These are phyloP conservation scores for Tinea pellionella DNA, from an alignment of 2,888 invertebrate species.

Conservation along the genomic window DNA sequence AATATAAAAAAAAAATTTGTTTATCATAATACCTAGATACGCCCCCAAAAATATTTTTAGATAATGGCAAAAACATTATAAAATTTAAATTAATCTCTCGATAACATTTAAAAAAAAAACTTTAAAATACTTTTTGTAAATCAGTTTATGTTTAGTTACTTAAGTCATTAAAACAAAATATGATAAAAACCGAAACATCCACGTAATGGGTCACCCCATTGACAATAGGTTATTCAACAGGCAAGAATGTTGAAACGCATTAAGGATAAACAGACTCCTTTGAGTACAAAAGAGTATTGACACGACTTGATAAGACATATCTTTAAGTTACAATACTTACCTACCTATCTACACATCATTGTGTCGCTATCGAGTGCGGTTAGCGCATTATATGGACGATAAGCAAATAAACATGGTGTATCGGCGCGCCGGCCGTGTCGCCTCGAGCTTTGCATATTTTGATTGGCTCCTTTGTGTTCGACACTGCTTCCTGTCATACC, in stretches of 20 bases:
- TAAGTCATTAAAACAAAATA: neutral
- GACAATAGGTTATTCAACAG: slow-evolving; percentile 49
- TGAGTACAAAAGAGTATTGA: slow-evolving; percentile 66
- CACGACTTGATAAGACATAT: slow-evolving; percentile 58
- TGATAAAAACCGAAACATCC: neutral
- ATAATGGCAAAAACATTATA: too few relatives aligned
- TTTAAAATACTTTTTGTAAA: too few relatives aligned
- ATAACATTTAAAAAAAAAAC: too few relatives aligned
- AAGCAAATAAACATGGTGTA: slow-evolving; percentile 48
- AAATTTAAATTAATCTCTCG: too few relatives aligned
- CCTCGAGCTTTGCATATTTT: slow-evolving; percentile 1
- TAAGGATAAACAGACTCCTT: slow-evolving; percentile 60
- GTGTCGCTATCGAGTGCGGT: slow-evolving; percentile 56
- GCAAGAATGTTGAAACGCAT: slow-evolving; percentile 55
- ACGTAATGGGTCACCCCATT: slow-evolving; percentile 49
- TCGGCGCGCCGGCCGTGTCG: neutral
- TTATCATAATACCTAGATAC: too few relatives aligned
- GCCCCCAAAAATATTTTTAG: too few relatives aligned
- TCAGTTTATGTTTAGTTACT: too few relatives aligned
- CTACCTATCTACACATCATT: slow-evolving; percentile 54
- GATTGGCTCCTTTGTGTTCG: neutral
- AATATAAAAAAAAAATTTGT: too few relatives aligned
- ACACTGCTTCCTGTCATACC: neutral
- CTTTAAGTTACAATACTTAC: slow-evolving; percentile 47
- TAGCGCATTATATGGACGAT: slow-evolving; percentile 59